Conservation (phyloP, 2,888 invertebrate genomes). For the Coelopa pilipes region DNA sequence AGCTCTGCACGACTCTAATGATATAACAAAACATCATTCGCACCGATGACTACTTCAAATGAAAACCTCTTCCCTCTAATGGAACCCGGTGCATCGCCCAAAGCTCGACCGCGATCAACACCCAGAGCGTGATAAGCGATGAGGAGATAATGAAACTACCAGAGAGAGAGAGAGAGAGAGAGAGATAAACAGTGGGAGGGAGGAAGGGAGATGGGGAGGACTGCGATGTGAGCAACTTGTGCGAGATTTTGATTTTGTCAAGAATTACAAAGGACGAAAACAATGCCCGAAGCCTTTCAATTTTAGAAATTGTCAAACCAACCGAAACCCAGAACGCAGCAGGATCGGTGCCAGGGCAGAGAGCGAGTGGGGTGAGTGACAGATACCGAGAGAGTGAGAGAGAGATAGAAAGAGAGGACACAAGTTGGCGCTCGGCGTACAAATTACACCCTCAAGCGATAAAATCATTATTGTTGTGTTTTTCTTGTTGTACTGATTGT, state of each 20-base stretch:
- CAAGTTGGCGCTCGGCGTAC: slow-evolving; percentile 36
- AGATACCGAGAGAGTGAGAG: too few relatives aligned
- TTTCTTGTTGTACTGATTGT: too few relatives aligned
- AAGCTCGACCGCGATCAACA: background rate
- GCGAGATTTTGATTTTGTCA: slow-evolving; percentile 52
- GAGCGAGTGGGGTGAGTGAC: too few relatives aligned
- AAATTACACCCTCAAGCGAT: slow-evolving; percentile 60
- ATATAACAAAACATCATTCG: slow-evolving; percentile 27
- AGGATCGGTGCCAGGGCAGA: too few relatives aligned
- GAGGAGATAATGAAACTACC: too few relatives aligned
- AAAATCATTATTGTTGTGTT: slow-evolving; percentile 45
- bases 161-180: too few relatives aligned
- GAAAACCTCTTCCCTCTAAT: too few relatives aligned
- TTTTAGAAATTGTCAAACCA: slow-evolving; percentile 59
- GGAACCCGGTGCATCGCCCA: slow-evolving; percentile 4
- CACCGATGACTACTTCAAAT: slow-evolving; percentile 22
- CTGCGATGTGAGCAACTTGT: slow-evolving; percentile 55
- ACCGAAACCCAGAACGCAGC: slow-evolving; percentile 17
- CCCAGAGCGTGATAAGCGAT: background rate
- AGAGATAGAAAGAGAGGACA: too few relatives aligned
- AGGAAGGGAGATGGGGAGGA: slow-evolving; percentile 10
- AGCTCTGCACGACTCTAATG: slow-evolving; percentile 14
- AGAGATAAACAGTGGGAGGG: too few relatives aligned
- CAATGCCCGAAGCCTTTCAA: slow-evolving; percentile 64
- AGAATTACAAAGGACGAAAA: slow-evolving; percentile 62